Percentiles rank a stretch among this genome's conserved stretches.
Evolutionary conservation across 2,797 vertebrate species (phyloP).

Genomic region (Hoplostethus mediterraneus): DNA sequence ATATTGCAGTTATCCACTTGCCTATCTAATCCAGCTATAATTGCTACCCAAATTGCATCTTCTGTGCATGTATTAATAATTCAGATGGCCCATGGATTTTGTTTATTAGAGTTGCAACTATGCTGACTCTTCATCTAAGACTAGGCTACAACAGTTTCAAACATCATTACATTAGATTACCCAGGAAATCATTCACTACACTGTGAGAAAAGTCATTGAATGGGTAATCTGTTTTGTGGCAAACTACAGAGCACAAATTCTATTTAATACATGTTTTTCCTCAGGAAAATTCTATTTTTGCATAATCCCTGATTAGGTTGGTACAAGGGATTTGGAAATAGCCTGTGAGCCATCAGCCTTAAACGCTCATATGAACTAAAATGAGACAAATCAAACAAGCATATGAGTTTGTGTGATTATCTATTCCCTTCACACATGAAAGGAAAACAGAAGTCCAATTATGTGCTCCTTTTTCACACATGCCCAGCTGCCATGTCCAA

Average conservation of each 20-base stretch:
- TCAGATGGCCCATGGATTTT: slow-evolving; percentile 28
- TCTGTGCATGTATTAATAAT: slow-evolving; percentile 42
- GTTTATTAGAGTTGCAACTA: slow-evolving; percentile 31
- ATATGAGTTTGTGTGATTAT: slow-evolving; percentile 30
- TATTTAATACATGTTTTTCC: slow-evolving; percentile 15
- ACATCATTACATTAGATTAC: slow-evolving; percentile 25
- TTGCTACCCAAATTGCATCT: slow-evolving; percentile 21
- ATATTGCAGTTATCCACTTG: not conserved
- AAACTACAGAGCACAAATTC: slow-evolving; percentile 4
- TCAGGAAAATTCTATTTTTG: not conserved
- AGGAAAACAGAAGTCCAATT: slow-evolving; percentile 39
- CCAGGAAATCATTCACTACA: not conserved
- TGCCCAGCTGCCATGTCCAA: slow-evolving; percentile 18
- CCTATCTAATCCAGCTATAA: slow-evolving; percentile 18
- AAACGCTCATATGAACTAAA: slow-evolving; percentile 20
- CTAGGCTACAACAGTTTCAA: slow-evolving; percentile 13
- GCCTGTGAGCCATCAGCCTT: slow-evolving; percentile 28
- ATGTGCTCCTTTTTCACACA: slow-evolving; percentile 34
- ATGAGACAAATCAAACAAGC: slow-evolving; percentile 48
- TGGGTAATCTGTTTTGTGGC: not conserved
- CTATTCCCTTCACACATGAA: slow-evolving; percentile 32
- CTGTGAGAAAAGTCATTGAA: not conserved
- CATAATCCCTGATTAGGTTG: slow-evolving; percentile 43
- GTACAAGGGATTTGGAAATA: slow-evolving; percentile 31
- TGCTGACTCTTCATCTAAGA: not conserved